Base-by-base conservation (phyloP, 2,113 vertebrate genomes). In the Solea senegalensis region DNA sequence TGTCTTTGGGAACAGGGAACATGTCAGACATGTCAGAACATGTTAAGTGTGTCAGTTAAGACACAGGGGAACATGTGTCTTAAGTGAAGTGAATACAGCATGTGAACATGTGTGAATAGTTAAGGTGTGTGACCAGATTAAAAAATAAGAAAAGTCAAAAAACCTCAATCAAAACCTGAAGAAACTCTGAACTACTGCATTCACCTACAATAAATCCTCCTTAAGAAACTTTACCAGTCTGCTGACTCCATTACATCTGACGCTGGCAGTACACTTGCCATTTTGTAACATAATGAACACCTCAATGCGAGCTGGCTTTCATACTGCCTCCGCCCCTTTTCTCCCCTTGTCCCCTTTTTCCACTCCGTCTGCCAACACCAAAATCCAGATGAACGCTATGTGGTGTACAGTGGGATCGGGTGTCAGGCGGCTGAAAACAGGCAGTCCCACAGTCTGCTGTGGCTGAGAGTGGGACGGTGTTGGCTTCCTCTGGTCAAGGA, bases 321-420 rank as follows among this genome's bases (percentile, higher is more conserved):
- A 77, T 80, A 71, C 64, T 54, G 26, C 75, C 84, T 69, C 71
- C 68, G 72, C 68, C 61, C 68, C 69, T 73, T 77, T 76, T 83
- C 65, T 82, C 28, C 80, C 58, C 70, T 56, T 78, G 58, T 81
- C 69, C 72, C 41, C 43, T 77, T 84, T 91, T 91, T 93, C 92
- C 92, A 83, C 34, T 80, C 52, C 14, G 62, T 76, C 72, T 90
- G 91, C 91, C 92, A 93, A 74, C 65, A 71, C 65, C 74, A 84
- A 85, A 88, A 80, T 81, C 84, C 89, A 86, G 63, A 73, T 83
- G 80, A 85, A 80, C 68, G 21, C 78, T 74, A 83, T 73, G 66
- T 78, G 65, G 74, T 71, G 81, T 86, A 84, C 89, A 85, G 86
- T 89, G 69, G 72, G 89, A 87, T 90, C 86, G 46, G 59, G 68